A percentile compares a stretch with the other conserved stretches of the same genome.
Evolutionary conservation across 2,113 vertebrate genomes (phyloP).

Genomic region (Chaenocephalus aceratus): DNA sequence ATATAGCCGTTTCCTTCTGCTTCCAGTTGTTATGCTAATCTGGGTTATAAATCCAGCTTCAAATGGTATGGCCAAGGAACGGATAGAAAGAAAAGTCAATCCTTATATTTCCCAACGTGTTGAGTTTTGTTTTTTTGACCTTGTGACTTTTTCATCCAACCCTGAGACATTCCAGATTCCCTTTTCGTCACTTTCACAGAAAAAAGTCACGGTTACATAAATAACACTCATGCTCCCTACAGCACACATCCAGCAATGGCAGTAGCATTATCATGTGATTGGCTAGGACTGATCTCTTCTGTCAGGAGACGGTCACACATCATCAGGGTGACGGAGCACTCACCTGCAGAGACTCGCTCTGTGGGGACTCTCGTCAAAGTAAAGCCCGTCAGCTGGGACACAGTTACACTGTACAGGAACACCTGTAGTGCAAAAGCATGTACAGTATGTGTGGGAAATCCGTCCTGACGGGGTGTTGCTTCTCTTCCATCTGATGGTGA

Average conservation of each 20-base stretch:
- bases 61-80: background rate
- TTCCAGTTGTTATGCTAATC: background rate
- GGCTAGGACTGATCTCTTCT: background rate
- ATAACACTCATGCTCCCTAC: background rate
- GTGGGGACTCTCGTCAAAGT: background rate
- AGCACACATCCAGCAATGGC: background rate
- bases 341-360: background rate
- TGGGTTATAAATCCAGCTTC: background rate
- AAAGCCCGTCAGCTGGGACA: background rate
- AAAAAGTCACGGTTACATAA: background rate
- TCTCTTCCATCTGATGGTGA: background rate
- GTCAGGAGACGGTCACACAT: background rate
- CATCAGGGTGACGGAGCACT: background rate
- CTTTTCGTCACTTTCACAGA: background rate
- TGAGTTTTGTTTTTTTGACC: background rate
- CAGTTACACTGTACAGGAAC: background rate
- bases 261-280: no score
- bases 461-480: background rate
- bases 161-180: background rate
- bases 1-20: background rate
- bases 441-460: background rate
- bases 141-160: background rate
- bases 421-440: conserved; percentile 5
- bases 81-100: background rate
- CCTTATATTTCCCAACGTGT: background rate